phyloP scores from a whole-genome alignment of 1,140 invertebrate species.

The Calosoma granatense region DNA sequence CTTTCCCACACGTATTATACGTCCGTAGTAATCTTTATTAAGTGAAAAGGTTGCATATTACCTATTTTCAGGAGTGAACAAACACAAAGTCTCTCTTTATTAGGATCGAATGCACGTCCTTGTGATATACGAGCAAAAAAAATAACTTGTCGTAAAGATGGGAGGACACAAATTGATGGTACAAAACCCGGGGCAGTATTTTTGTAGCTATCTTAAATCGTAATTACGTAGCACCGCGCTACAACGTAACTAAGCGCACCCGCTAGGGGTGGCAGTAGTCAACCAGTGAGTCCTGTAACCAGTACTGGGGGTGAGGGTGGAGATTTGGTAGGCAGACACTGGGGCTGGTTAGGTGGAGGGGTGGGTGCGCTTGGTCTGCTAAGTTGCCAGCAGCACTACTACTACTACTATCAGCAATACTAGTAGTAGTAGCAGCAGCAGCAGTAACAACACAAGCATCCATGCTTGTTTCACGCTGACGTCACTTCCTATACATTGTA shows the following conservation, averaged over 20 bases:
- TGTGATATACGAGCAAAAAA: neutral
- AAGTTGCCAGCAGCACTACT: neutral
- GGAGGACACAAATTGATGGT: constrained; percentile 7
- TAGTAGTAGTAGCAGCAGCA: too few relatives aligned
- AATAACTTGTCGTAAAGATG: neutral
- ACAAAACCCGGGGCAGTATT: constrained; percentile 6
- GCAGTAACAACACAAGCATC: too few relatives aligned
- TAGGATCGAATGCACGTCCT: neutral
- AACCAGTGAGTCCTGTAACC: too few relatives aligned
- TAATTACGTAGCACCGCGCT: constrained; percentile 1
- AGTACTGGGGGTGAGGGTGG: too few relatives aligned
- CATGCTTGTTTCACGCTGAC: constrained; percentile 3
- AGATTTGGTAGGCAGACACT: too few relatives aligned
- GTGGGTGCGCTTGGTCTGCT: neutral
- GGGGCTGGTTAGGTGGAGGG: too few relatives aligned
- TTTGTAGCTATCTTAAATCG: constrained; percentile 7
- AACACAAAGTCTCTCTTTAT: neutral
- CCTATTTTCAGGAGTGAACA: too few relatives aligned
- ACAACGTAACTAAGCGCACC: neutral
- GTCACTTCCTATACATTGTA: constrained; percentile 7
- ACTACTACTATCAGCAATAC: too few relatives aligned
- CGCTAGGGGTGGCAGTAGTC: neutral
- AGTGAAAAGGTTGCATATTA: too few relatives aligned
- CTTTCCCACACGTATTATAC: too few relatives aligned
- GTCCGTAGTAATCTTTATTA: too few relatives aligned